A percentile compares a stretch with the other conserved stretches of the same genome.
Evolutionary conservation across 2,113 vertebrate genomes (phyloP).

Genomic region (Xenopus borealis): DNA sequence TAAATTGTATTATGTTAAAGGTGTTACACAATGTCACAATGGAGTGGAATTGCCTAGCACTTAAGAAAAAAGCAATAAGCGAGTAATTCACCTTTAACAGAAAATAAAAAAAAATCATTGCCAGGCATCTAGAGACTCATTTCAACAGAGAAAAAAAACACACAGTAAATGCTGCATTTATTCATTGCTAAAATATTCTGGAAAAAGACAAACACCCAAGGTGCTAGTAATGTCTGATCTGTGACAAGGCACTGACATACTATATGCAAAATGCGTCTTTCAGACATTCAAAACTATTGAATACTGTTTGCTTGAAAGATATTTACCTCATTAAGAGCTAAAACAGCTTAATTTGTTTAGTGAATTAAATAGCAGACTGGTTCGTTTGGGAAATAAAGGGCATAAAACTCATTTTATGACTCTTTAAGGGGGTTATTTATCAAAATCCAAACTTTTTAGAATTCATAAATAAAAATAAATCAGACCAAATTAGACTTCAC

Average conservation of each 20-base stretch:
- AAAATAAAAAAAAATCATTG: slow-evolving; percentile 38
- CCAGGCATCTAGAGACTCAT: slow-evolving; percentile 31
- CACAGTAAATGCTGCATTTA: slow-evolving; percentile 37
- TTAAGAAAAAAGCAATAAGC: slow-evolving; percentile 42
- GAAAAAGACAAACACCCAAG: slow-evolving; percentile 34
- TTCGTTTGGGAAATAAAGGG: too few species aligned
- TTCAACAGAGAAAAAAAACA: slow-evolving; percentile 13
- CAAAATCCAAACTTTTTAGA: too few species aligned
- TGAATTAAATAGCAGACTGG: too few species aligned
- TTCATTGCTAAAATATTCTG: slow-evolving; percentile 40
- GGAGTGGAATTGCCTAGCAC: slow-evolving; percentile 31
- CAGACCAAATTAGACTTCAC: too few species aligned
- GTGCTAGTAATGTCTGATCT: slow-evolving; percentile 21
- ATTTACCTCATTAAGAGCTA: background rate
- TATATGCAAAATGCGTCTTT: slow-evolving; percentile 1
- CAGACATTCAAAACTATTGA: background rate
- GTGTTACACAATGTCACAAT: slow-evolving; percentile 43
- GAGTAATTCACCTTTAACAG: slow-evolving; percentile 44
- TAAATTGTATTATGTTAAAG: slow-evolving; percentile 44
- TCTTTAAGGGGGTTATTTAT: too few species aligned
- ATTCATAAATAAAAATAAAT: too few species aligned
- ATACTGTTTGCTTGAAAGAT: background rate
- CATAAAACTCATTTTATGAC: too few species aligned
- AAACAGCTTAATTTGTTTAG: too few species aligned
- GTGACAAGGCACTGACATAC: slow-evolving; percentile 16